Base-by-base conservation (phyloP, 2,888 invertebrate species). In the Liodrosophila aerea region DNA sequence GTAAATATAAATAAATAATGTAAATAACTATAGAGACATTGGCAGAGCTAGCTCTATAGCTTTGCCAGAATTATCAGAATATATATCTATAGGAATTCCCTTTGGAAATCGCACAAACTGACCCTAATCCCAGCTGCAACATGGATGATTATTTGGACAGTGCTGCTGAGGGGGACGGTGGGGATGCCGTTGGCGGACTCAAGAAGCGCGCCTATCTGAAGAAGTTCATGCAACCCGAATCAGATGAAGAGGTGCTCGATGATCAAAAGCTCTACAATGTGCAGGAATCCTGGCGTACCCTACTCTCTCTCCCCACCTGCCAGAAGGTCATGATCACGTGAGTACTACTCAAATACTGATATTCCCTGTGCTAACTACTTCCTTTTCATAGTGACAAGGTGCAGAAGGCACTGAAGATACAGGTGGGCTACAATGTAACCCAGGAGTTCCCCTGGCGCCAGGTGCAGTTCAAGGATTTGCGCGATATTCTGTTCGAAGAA, bases 391-490 rank as follows among this genome's bases (percentile, higher is more conserved):
- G 82, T 0, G 73, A 74, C 0, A 30, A 36, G 0, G 66, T 58
- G 1, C 90, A 90, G 61, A 86, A 84, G 53, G 39, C 60, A 1
- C 87, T 95, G 8, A 93, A 93, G 61, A 91, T 94, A 70, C 91
- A 93, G 1, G 92, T 95, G 36, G 95, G 94, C 0, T 90, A 92
- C 31, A 92, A 95, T 82, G 92, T 95, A 0, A 94, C 93, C 0
- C 92, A 93, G 12, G 95, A 95, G 86, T 93, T 92, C 77, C 95
- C 95, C 0, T 95, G 95, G 95, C 93, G 93, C 62, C 91, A 91
- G 60, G 90, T 95, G 0, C 90, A 90, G 13, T 95, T 92, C 87
- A 91, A 92, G 29, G 90, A 92, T 39, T 89, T 95, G 1, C 90
- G 92, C 45, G 94, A 95, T 73, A 91, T 92, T 49, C 91, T 95